A percentile compares a stretch with the other conserved stretches of the same genome.
Evolutionary conservation across 2,888 invertebrate genomes (phyloP).

Genomic region (Platerodrilus igneus): DNA sequence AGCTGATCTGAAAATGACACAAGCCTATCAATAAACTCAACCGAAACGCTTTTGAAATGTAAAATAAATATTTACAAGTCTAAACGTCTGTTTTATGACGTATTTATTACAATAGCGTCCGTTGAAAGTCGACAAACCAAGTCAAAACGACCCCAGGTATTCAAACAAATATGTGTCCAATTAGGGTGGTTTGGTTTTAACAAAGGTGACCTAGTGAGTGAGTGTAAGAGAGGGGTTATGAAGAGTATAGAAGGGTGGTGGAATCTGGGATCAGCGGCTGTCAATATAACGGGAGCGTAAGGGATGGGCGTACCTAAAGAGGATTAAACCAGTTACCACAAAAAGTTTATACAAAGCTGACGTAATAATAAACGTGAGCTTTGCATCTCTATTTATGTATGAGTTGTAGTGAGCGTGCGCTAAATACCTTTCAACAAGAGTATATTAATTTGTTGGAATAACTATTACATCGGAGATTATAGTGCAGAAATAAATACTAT

Average conservation of each 20-base stretch:
- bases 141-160: conserved; percentile 36
- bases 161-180: conserved; percentile 39
- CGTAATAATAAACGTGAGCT: background rate
- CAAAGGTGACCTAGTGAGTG: conserved; percentile 42
- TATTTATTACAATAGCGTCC: conserved; percentile 23
- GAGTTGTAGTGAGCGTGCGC: no score
- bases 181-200: conserved; percentile 41
- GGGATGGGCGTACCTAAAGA: conserved; percentile 24
- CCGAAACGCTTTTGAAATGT: no score
- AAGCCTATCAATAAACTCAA: no score
- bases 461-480: no score
- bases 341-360: conserved; percentile 14
- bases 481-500: no score
- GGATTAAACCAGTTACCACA: conserved; percentile 22
- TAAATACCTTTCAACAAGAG: no score
- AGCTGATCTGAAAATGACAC: no score
- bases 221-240: conserved; percentile 27
- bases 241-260: conserved; percentile 28
- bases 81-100: conserved; percentile 19
- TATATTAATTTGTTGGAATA: no score
- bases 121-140: conserved; percentile 29
- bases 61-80: conserved; percentile 23
- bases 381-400: no score
- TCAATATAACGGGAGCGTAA: conserved; percentile 35
- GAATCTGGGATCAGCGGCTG: conserved; percentile 36